phyloP scores from a whole-genome alignment of 2,113 vertebrate genomes.

The Gorilla gorilla region DNA sequence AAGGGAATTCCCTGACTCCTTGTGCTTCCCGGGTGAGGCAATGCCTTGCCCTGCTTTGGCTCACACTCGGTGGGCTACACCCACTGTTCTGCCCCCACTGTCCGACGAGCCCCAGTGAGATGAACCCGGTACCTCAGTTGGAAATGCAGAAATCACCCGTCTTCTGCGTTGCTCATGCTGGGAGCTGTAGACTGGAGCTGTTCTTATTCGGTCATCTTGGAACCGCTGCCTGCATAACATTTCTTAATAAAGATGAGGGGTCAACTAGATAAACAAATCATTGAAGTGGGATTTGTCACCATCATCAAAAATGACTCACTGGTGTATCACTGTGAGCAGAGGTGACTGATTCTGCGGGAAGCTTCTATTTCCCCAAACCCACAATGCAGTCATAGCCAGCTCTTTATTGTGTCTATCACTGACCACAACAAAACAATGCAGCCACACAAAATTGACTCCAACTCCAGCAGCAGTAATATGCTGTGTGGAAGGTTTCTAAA shows the following conservation, averaged over 20 bases:
- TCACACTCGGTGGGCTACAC: too few species aligned
- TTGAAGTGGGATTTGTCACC: background rate
- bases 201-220: too few species aligned
- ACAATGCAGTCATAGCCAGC: background rate
- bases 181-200: too few species aligned
- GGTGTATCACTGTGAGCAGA: background rate
- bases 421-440: background rate
- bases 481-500: background rate
- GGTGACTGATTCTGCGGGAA: background rate
- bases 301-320: background rate
- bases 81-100: too few species aligned
- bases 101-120: too few species aligned
- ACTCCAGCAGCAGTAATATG: background rate
- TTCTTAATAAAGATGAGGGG: background rate
- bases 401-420: background rate
- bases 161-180: too few species aligned
- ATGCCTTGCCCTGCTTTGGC: too few species aligned
- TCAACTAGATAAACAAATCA: background rate
- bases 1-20: too few species aligned
- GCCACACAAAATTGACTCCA: too few species aligned
- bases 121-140: too few species aligned
- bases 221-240: background rate
- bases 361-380: background rate
- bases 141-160: too few species aligned
- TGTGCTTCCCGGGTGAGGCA: too few species aligned